Evolutionary conservation across 2,113 vertebrate genomes (phyloP), one percentile per base, ranked within the genome.

Genomic region (Chaetops frenatus): DNA sequence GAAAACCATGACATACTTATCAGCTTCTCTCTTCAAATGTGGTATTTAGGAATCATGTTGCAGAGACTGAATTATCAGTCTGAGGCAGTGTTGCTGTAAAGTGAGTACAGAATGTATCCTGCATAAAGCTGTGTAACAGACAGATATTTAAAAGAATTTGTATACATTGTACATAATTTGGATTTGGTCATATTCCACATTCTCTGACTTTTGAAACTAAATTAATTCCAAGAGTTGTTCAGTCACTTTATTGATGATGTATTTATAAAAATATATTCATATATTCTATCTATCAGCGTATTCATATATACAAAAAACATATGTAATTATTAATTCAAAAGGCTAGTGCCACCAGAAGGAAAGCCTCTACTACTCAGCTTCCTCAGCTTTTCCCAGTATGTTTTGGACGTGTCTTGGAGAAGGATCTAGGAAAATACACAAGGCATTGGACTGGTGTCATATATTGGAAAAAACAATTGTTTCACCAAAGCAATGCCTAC

Each of bases 51-150:
- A 88, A 78, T 82, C 24, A 69, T 19, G 11, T 67, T 85, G 71
- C 42, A 85, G n/a, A 82, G 72, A 92, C 83, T 82, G 62, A 95
- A 93, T 86, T 95, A 85, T 81, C 61, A 90, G 48, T 94, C 62
- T 91, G 12, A 31, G 38, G n/a, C 35, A 64, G 38, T 70, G 47
- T 54, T 84, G 58, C 5, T 90, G 10, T 65, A 83, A 81, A 65
- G 38, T 51, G 65, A 91, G 27, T 24, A 64, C 18, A 57, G 73
- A 88, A 79, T 9, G 5, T 64, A 67, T 60, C 11, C 62, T 48
- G 57, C 15, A 57, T 58, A 81, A 31, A 91, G 22, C 21, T 35
- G 3, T 70, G 20, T 56, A n/a, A 15, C 6, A 64, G 50, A 27
- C 8, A 84, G n/a, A 54, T 3, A 89, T 85, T 81, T 92, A 19